These are phyloP conservation scores for Schizotus pectinicornis DNA, from an alignment of 2,888 invertebrate genomes.

Conservation along the genomic window DNA sequence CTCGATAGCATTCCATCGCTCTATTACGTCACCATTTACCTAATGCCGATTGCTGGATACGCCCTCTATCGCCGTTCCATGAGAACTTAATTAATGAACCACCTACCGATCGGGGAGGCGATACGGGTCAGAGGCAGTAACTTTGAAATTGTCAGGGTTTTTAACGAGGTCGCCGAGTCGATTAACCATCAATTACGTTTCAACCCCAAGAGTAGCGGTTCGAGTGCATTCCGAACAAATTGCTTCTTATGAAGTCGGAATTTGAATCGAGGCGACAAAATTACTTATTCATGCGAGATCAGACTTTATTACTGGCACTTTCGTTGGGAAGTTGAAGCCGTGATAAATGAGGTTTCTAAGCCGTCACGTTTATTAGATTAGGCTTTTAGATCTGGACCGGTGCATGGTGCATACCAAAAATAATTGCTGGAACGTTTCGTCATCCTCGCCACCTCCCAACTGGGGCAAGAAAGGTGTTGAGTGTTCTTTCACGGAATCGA, in stretches of 20 bases:
- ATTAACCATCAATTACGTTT: not conserved
- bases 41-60: not conserved
- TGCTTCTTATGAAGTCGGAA: not conserved
- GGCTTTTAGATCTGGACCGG: too few species aligned
- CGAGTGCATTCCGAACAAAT: not conserved
- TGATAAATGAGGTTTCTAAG: not conserved
- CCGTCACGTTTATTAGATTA: not conserved
- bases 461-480: too few species aligned
- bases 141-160: not conserved
- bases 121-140: too few species aligned
- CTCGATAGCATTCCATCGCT: slow-evolving; percentile 1
- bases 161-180: not conserved
- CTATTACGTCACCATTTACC: not conserved
- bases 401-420: not conserved
- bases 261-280: too few species aligned
- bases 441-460: too few species aligned
- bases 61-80: not conserved
- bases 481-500: too few species aligned
- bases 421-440: not conserved
- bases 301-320: not conserved
- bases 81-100: not conserved
- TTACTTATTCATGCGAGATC: too few species aligned
- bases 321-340: not conserved
- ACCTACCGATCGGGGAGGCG: too few species aligned
- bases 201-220: too few species aligned